These are phyloP conservation scores for Lathronympha strigana DNA, from an alignment of 2,888 invertebrate genomes.

Conservation along the genomic window DNA sequence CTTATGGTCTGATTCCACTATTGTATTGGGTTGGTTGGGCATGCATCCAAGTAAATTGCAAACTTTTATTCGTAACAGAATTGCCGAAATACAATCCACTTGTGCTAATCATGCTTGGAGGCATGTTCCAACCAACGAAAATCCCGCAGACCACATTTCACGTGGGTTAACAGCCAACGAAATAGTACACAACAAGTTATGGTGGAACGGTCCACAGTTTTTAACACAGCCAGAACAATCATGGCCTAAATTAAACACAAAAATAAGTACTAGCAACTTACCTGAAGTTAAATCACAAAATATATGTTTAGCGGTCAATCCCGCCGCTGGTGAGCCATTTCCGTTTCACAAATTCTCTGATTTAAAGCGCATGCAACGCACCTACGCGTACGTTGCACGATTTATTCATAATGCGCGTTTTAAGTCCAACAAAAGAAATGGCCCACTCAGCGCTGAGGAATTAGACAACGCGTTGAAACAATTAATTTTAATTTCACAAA, in stretches of 20 bases:
- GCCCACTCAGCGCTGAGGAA: neutral
- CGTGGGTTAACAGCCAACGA: slow-evolving; percentile 3
- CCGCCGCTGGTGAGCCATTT: neutral
- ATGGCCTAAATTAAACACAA: neutral
- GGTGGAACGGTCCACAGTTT: neutral
- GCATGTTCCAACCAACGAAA: slow-evolving; percentile 18
- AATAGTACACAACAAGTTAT: neutral
- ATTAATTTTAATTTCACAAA: neutral
- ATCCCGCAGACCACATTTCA: slow-evolving; percentile 28
- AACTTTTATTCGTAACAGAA: slow-evolving; percentile 17
- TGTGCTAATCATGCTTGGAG: neutral
- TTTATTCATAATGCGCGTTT: neutral
- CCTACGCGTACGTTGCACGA: neutral
- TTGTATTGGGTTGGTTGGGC: no score
- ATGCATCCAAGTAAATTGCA: slow-evolving; percentile 5
- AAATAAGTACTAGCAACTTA: neutral
- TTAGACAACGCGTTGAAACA: neutral
- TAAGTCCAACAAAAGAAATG: neutral
- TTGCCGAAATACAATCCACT: slow-evolving; percentile 19
- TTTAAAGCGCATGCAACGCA: no score
- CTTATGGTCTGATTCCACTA: no score
- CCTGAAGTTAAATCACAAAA: neutral
- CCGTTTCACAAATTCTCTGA: neutral
- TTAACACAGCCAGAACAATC: neutral
- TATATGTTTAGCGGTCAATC: neutral